Evolutionary conservation across 2,113 vertebrate species (phyloP).

Genomic region (Macroglossus sobrinus): DNA sequence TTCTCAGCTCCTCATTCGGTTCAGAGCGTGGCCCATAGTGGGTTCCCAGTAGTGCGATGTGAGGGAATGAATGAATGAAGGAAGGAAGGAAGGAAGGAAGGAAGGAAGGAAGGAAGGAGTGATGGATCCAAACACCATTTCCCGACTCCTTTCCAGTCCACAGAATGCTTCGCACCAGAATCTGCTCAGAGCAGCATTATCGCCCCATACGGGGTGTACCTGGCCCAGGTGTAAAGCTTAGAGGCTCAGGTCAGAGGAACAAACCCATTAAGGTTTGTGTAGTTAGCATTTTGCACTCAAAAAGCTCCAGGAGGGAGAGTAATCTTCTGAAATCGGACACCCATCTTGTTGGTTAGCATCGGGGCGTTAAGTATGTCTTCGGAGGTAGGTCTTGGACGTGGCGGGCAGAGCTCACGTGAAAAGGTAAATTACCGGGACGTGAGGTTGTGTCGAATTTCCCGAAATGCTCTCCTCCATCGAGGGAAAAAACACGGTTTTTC

Average conservation of each 20-base stretch:
- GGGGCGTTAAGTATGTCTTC: conserved; percentile 39
- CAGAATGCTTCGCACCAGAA: accelerated
- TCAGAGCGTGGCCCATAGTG: accelerated
- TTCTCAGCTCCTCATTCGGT: background rate
- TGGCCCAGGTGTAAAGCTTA: accelerated
- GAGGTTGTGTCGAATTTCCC: conserved; percentile 76
- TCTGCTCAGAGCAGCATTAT: background rate
- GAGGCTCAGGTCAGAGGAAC: background rate
- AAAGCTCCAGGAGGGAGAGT: background rate
- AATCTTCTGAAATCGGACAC: conserved; percentile 48
- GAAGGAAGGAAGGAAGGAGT: too few relatives aligned
- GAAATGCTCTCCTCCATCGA: conserved; percentile 71
- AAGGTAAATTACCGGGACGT: conserved; percentile 64
- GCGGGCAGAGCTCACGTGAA: background rate
- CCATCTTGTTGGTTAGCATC: conserved; percentile 37
- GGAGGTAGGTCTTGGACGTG: background rate
- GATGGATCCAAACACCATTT: accelerated
- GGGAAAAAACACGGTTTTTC: conserved; percentile 78
- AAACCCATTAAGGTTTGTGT: background rate
- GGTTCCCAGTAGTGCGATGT: accelerated
- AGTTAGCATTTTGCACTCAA: background rate
- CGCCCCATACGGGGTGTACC: accelerated
- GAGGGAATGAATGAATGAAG: background rate
- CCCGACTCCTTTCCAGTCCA: background rate
- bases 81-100: background rate